Conservation (phyloP, 1,140 invertebrate genomes). For the Archegozetes longisetosus region DNA sequence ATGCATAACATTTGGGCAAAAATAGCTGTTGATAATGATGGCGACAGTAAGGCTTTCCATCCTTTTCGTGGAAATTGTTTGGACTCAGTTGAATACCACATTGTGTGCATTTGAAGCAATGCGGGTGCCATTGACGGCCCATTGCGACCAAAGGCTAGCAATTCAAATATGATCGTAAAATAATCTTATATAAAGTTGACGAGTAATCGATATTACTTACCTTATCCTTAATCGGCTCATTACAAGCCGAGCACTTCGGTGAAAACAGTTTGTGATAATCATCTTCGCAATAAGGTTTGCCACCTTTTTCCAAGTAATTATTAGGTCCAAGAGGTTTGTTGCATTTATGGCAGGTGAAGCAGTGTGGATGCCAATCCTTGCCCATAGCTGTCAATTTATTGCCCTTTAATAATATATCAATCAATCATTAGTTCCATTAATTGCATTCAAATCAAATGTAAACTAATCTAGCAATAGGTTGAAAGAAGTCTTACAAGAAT, state of each 20-base stretch:
- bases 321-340: constrained; percentile 19
- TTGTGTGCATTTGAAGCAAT: constrained; percentile 94
- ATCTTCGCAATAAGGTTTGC: constrained; percentile 35
- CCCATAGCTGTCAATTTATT: constrained; percentile 31
- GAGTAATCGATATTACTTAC: no score
- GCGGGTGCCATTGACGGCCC: constrained; percentile 98
- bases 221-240: constrained; percentile 9
- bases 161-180: no score
- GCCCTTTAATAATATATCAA: constrained; percentile 20
- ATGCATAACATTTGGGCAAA: constrained; percentile 92
- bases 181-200: no score
- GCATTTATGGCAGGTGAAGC: constrained; percentile 37
- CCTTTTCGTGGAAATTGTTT: constrained; percentile 27
- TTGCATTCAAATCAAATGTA: constrained; percentile 20
- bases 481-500: no score
- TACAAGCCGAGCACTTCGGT: constrained; percentile 30
- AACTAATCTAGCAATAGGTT: no score
- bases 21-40: constrained; percentile 95
- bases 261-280: constrained; percentile 39
- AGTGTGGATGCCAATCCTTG: constrained; percentile 37
- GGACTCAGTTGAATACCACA: constrained; percentile 76
- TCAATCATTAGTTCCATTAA: not conserved
- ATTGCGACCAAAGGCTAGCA: constrained; percentile 59
- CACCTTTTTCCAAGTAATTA: constrained; percentile 36
- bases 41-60: constrained; percentile 91